phyloP scores from a whole-genome alignment of 2,888 invertebrate species.

The Thalpophila matura region DNA sequence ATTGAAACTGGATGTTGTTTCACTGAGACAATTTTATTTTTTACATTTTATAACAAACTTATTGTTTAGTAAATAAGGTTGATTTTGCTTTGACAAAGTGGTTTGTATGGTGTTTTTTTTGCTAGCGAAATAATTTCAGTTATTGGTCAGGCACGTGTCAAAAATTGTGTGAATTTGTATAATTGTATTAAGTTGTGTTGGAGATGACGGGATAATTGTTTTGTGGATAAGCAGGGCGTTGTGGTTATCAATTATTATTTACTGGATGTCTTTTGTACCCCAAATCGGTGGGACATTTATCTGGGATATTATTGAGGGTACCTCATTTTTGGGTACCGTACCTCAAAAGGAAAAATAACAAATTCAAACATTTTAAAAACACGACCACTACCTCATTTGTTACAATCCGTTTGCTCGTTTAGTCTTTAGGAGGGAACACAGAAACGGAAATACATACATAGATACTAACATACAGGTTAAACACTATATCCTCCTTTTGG shows the following conservation, averaged over 20 bases:
- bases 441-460: too few relatives aligned
- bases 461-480: too few relatives aligned
- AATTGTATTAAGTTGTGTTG: constrained; percentile 58
- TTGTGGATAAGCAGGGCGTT: constrained; percentile 10
- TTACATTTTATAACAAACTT: not conserved
- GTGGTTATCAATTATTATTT: constrained; percentile 20
- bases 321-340: too few relatives aligned
- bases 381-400: too few relatives aligned
- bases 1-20: not conserved
- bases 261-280: not conserved
- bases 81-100: not conserved
- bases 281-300: constrained; percentile 1
- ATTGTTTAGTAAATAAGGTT: rapidly evolving
- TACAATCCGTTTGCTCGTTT: too few relatives aligned
- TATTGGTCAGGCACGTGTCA: constrained; percentile 57
- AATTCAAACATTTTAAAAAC: too few relatives aligned
- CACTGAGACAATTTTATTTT: not conserved
- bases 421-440: too few relatives aligned
- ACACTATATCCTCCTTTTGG: too few relatives aligned
- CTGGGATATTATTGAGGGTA: not conserved
- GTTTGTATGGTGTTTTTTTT: not conserved
- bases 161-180: constrained; percentile 60
- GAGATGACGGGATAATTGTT: constrained; percentile 34
- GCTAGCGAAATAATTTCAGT: constrained; percentile 59
- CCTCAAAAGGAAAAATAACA: too few relatives aligned